Conservation (phyloP, 2,113 vertebrate genomes). For the Erythrocercus mccallii region DNA sequence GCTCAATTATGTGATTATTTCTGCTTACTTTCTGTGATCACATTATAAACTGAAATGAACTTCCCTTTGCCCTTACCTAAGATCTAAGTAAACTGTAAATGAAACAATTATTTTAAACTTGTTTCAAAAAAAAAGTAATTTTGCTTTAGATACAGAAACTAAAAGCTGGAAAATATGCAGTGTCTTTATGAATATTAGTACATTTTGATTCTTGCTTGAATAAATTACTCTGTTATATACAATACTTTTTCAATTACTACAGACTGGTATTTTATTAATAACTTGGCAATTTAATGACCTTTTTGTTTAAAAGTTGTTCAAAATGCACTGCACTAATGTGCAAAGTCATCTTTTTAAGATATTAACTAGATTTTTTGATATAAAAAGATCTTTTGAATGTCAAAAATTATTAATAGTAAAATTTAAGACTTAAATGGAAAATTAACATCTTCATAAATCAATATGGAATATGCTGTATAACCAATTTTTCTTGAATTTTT, state of each 20-base stretch:
- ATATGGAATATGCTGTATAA: constrained; percentile 3
- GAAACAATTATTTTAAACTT: not conserved
- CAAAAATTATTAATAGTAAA: constrained; percentile 66
- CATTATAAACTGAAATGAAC: not conserved
- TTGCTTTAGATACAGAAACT: not conserved
- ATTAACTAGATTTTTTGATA: not conserved
- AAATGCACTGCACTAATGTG: not conserved
- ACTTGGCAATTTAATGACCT: not conserved
- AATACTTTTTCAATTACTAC: not conserved
- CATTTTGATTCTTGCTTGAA: not conserved
- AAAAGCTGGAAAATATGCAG: not conserved
- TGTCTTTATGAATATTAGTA: not conserved
- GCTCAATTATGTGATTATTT: not conserved
- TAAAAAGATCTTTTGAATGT: constrained; percentile 26
- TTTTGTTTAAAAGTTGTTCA: not conserved
- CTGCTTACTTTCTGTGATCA: not conserved
- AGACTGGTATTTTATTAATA: not conserved
- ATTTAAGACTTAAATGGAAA: constrained; percentile 62
- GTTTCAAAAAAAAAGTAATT: not conserved
- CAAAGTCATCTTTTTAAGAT: constrained; percentile 11
- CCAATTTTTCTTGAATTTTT: not conserved
- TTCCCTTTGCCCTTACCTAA: not conserved
- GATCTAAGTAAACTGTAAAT: not conserved
- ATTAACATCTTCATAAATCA: constrained; percentile 71
- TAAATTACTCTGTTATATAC: not conserved